phyloP scores from a whole-genome alignment of 2,888 invertebrate species.

The Tyria jacobaeae region DNA sequence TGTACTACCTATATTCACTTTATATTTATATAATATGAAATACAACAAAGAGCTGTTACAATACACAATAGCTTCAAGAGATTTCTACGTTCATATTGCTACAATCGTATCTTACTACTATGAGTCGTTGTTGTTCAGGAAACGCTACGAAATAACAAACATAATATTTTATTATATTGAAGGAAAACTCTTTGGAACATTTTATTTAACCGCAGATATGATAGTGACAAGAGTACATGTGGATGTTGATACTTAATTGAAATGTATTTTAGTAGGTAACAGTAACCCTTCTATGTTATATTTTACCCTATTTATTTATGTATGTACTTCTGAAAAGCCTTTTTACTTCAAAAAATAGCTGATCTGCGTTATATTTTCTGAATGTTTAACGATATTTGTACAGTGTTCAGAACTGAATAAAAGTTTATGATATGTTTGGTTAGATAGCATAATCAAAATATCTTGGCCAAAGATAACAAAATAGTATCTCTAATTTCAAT shows the following conservation, averaged over 20 bases:
- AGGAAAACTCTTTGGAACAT: constrained; percentile 1
- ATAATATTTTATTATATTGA: background rate
- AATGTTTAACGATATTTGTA: too few relatives aligned
- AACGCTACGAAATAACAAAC: background rate
- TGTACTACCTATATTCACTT: background rate
- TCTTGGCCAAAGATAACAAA: too few relatives aligned
- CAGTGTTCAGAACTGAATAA: too few relatives aligned
- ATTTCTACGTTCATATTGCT: constrained; percentile 11
- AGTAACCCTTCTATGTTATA: too few relatives aligned
- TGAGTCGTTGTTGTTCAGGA: constrained; percentile 2
- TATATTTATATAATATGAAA: constrained; percentile 12
- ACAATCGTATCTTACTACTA: constrained; percentile 11
- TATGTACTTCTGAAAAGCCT: too few relatives aligned
- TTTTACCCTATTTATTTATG: too few relatives aligned
- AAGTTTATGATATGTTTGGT: too few relatives aligned
- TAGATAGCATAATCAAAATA: too few relatives aligned
- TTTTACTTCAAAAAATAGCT: too few relatives aligned
- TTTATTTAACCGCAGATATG: background rate
- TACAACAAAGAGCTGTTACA: constrained; percentile 3
- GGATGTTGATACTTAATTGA: background rate
- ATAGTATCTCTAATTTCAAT: too few relatives aligned
- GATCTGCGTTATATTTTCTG: too few relatives aligned
- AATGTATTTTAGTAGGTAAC: too few relatives aligned
- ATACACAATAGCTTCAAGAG: constrained; percentile 16
- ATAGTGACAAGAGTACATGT: background rate